Evolutionary conservation across 1,140 invertebrate species (phyloP).

Genomic region (Atopsyche davidsoni): DNA sequence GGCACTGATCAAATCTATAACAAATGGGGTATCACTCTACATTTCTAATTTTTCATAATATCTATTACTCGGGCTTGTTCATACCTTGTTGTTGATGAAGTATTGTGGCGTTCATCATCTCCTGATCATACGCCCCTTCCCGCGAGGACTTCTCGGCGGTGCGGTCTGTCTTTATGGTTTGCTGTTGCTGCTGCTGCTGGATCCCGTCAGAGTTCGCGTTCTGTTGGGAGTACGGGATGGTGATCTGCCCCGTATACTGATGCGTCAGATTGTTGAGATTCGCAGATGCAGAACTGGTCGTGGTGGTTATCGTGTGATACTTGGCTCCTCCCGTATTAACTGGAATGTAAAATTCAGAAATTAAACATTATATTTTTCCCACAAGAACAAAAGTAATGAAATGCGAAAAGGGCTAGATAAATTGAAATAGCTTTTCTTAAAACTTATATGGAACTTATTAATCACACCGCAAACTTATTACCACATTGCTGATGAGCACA

Average conservation of each 20-base stretch:
- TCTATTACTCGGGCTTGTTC: too few relatives aligned
- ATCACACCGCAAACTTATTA: too few relatives aligned
- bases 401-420: too few relatives aligned
- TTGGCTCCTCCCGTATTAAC: conserved; percentile 42
- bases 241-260: conserved; percentile 40
- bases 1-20: too few relatives aligned
- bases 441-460: too few relatives aligned
- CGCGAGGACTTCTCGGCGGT: conserved; percentile 6
- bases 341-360: conserved; percentile 18
- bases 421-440: too few relatives aligned
- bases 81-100: conserved; percentile 43
- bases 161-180: conserved; percentile 28
- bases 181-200: conserved; percentile 37
- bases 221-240: conserved; percentile 32
- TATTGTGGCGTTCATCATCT: conserved; percentile 44
- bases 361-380: neutral
- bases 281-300: conserved; percentile 37
- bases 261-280: conserved; percentile 41
- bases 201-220: conserved; percentile 13
- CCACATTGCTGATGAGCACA: too few relatives aligned
- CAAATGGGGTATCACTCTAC: too few relatives aligned
- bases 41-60: too few relatives aligned
- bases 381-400: neutral
- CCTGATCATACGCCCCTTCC: conserved; percentile 33
- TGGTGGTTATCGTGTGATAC: conserved; percentile 41